phyloP scores from a whole-genome alignment of 2,888 invertebrate species.

The Lottia scabra region DNA sequence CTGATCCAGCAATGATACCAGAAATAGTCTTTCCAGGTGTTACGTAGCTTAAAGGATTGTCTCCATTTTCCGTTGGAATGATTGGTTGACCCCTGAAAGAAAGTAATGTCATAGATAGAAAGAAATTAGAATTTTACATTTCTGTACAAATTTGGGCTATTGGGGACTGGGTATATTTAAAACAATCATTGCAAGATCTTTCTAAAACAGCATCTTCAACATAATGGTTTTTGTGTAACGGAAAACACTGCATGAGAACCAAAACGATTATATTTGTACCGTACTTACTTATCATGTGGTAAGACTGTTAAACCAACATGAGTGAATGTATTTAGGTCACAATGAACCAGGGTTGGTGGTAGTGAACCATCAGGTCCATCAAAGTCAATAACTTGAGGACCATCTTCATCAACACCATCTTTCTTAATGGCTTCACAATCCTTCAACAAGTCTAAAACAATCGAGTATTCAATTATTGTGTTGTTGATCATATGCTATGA shows the following conservation, averaged over 20 bases:
- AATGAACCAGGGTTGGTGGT: slow-evolving; percentile 42
- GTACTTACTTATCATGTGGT: slow-evolving; percentile 38
- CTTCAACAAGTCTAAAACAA: neutral
- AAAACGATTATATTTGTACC: too few species aligned
- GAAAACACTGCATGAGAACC: too few species aligned
- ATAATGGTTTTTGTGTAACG: too few species aligned
- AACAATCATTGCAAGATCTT: too few species aligned
- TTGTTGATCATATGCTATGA: too few species aligned
- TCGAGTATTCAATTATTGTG: too few species aligned
- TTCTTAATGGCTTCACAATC: slow-evolving; percentile 41
- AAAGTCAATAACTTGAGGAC: slow-evolving; percentile 39
- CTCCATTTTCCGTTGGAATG: slow-evolving; percentile 11
- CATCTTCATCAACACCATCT: slow-evolving; percentile 24
- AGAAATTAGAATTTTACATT: neutral
- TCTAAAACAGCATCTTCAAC: too few species aligned
- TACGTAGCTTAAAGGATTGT: slow-evolving; percentile 26
- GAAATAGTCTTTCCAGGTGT: slow-evolving; percentile 18
- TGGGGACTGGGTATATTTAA: too few species aligned
- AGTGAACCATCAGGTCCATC: slow-evolving; percentile 43
- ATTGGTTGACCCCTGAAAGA: slow-evolving; percentile 7
- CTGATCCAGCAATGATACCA: slow-evolving; percentile 35
- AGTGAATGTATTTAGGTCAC: slow-evolving; percentile 46
- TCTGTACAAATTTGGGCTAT: too few species aligned
- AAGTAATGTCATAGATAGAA: neutral
- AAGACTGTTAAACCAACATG: slow-evolving; percentile 51